Percentiles rank a stretch among this genome's conserved stretches.
Conservation (phyloP, 2,888 invertebrate species). For the Belgica antarctica region DNA sequence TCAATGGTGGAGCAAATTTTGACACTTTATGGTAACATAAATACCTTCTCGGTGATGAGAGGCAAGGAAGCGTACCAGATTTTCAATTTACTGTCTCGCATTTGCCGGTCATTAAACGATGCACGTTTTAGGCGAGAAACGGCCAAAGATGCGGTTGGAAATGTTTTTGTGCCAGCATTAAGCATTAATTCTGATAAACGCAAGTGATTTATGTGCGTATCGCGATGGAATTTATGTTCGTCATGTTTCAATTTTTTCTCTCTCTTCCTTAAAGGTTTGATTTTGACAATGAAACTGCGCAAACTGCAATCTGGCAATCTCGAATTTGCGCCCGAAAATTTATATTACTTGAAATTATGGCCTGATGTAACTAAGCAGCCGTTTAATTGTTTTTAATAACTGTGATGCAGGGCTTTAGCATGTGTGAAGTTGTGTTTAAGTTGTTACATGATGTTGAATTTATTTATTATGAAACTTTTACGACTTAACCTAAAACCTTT, state of each 20-base stretch:
- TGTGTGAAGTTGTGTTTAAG: no score
- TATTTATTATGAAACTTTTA: no score
- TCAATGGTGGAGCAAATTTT: conserved; percentile 27
- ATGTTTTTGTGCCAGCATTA: conserved; percentile 8
- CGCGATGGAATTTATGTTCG: conserved; percentile 9
- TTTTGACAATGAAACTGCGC: background rate
- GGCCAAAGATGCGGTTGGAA: conserved; percentile 10
- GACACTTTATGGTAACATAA: conserved; percentile 14
- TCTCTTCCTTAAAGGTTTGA: no score
- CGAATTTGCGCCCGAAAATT: background rate
- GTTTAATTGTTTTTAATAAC: no score
- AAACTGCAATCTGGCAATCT: background rate
- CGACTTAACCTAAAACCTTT: no score
- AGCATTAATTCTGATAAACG: conserved; percentile 27
- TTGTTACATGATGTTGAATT: no score
- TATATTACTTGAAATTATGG: no score
- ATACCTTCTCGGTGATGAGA: no score
- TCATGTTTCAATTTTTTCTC: no score
- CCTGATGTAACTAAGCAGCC: no score
- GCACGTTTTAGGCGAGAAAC: conserved; percentile 15
- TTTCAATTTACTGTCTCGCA: background rate
- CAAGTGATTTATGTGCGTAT: conserved; percentile 27
- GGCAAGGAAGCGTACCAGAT: no score
- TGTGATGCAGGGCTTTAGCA: no score
- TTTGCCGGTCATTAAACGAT: background rate